A percentile compares a stretch with the other conserved stretches of the same genome.
phyloP scores from a whole-genome alignment of 2,888 invertebrate species.

The Patella depressa region DNA sequence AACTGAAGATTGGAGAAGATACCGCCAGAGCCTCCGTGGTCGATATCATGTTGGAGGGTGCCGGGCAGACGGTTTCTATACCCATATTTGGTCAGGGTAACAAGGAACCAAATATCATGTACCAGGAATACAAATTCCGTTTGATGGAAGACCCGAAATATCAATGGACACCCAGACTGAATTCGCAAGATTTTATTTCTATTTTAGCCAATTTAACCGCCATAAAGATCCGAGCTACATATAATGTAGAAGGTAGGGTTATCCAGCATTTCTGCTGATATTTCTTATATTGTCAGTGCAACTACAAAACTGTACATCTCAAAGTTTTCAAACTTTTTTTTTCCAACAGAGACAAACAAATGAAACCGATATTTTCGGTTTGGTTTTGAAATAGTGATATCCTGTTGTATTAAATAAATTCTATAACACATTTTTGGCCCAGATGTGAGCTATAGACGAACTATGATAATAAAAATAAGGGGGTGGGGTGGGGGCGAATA shows the following conservation, averaged over 20 bases:
- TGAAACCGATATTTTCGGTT: no score
- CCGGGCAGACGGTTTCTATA: slow-evolving; percentile 82
- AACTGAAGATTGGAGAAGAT: slow-evolving; percentile 86
- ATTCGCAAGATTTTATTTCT: slow-evolving; percentile 90
- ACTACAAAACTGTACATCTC: no score
- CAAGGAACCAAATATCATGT: slow-evolving; percentile 77
- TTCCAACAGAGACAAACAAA: no score
- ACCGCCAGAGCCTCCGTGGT: slow-evolving; percentile 82
- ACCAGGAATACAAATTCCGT: slow-evolving; percentile 81
- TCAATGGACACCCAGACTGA: slow-evolving; percentile 93
- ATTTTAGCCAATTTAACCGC: slow-evolving; percentile 93
- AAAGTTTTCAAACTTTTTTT: no score
- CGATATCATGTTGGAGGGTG: slow-evolving; percentile 93
- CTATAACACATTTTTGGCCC: no score
- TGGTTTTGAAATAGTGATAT: no score
- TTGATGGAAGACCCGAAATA: slow-evolving; percentile 92
- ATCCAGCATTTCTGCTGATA: no score
- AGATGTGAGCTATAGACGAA: no score
- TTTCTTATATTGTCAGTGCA: no score
- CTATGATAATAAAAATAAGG: no score
- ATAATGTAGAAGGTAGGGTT: slow-evolving; percentile 80
- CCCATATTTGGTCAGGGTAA: slow-evolving; percentile 95
- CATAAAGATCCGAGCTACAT: slow-evolving; percentile 93
- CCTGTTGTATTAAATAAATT: no score
- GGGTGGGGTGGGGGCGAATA: no score